Conservation (phyloP, 2,888 invertebrate species). For the Habroteleia sp. region DNA sequence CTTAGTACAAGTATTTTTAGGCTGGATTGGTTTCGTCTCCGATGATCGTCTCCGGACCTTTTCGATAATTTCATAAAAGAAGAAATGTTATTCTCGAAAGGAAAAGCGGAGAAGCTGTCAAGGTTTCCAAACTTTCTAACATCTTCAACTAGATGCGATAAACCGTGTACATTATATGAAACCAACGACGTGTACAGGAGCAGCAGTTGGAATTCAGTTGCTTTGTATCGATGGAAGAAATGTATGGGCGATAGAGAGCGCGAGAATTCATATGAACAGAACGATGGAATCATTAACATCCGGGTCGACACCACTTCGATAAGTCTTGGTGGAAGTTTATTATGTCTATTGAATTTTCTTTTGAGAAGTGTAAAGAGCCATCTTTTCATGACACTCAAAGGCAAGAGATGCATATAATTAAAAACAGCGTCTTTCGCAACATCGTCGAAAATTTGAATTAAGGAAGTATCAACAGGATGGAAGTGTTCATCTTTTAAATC, state of each 20-base stretch:
- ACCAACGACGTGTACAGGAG: constrained; percentile 65
- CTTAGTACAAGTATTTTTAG: too few species aligned
- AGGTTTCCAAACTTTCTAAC: background rate
- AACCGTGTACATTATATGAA: constrained; percentile 16
- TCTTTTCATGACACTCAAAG: constrained; percentile 20
- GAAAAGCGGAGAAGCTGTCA: constrained; percentile 5
- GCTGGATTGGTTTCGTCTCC: too few species aligned
- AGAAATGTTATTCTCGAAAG: constrained; percentile 9
- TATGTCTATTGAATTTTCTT: constrained; percentile 14
- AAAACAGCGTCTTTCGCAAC: constrained; percentile 12
- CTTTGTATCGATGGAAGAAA: constrained; percentile 60
- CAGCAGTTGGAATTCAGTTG: constrained; percentile 67
- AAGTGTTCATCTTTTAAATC: constrained; percentile 15
- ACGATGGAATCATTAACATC: background rate
- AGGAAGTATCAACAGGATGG: background rate
- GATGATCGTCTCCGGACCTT: too few species aligned
- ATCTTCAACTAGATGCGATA: constrained; percentile 2
- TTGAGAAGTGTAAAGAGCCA: background rate
- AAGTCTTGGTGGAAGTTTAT: constrained; percentile 2
- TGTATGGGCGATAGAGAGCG: background rate
- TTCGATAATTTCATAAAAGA: too few species aligned
- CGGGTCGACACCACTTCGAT: background rate
- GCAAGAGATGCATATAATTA: constrained; percentile 31
- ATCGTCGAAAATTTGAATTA: constrained; percentile 7
- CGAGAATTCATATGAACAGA: constrained; percentile 5